These are phyloP conservation scores for Chromobotia macracanthus DNA, from an alignment of 2,797 vertebrate genomes.

Conservation along the genomic window DNA sequence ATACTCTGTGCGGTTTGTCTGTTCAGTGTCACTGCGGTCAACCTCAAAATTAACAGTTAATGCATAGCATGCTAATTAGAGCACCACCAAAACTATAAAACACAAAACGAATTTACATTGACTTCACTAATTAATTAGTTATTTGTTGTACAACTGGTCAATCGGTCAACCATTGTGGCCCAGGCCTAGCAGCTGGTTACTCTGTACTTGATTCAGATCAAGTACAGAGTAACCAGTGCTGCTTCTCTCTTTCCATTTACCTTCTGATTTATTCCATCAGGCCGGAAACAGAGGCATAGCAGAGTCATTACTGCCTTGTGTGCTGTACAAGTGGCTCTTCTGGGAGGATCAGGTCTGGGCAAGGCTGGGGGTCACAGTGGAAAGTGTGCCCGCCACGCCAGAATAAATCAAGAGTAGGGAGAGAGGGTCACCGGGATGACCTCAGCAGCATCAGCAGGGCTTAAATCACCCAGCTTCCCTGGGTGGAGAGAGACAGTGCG, in stretches of 20 bases:
- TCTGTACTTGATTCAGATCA: background rate
- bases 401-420: slow-evolving; percentile 67
- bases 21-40: background rate
- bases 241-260: slow-evolving; percentile 42
- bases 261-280: slow-evolving; percentile 64
- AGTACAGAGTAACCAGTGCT: no score
- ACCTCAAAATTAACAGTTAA: background rate
- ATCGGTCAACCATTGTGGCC: background rate
- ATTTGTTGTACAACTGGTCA: background rate
- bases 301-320: slow-evolving; percentile 59
- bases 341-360: slow-evolving; percentile 53
- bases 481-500: slow-evolving; percentile 64
- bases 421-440: slow-evolving; percentile 64
- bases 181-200: background rate
- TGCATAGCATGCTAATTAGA: no score
- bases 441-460: slow-evolving; percentile 58
- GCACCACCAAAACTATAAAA: background rate
- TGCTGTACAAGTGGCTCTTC: slow-evolving; percentile 61
- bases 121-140: background rate
- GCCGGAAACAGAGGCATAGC: slow-evolving; percentile 52
- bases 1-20: slow-evolving; percentile 14
- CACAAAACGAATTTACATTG: background rate
- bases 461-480: slow-evolving; percentile 69
- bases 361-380: slow-evolving; percentile 54
- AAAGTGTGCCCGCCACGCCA: slow-evolving; percentile 62